phyloP scores from a whole-genome alignment of 2,113 vertebrate genomes.

The Aegithalos caudatus region DNA sequence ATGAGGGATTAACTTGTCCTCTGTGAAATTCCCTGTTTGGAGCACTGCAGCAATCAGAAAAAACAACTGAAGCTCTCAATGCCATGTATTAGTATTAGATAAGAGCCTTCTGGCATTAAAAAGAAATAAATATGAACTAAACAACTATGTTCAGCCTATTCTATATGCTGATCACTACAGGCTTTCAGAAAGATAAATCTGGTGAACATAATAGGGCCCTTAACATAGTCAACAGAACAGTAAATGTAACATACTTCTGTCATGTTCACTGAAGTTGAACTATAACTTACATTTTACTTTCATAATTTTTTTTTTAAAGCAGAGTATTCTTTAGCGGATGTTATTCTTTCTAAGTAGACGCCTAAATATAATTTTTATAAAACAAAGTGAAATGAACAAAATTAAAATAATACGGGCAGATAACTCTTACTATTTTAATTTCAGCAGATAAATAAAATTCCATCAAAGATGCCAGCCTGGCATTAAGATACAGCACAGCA shows the following conservation, averaged over 20 bases:
- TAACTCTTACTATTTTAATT: background rate
- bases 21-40: conserved; percentile 25
- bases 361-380: conserved; percentile 1
- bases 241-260: conserved; percentile 44
- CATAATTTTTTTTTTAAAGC: conserved; percentile 29
- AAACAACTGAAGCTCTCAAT: conserved; percentile 16
- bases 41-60: conserved; percentile 23
- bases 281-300: conserved; percentile 30
- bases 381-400: background rate
- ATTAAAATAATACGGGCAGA: background rate
- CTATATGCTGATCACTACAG: conserved; percentile 9
- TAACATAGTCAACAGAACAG: conserved; percentile 25
- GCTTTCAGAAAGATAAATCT: conserved; percentile 60
- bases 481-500: background rate
- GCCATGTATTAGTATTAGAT: background rate
- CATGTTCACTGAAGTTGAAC: conserved; percentile 35
- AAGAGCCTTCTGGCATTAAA: conserved; percentile 42
- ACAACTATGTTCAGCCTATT: background rate
- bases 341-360: conserved; percentile 4
- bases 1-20: conserved; percentile 52
- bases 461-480: background rate
- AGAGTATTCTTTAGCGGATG: background rate
- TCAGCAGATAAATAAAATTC: background rate
- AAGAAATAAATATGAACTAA: conserved; percentile 51
- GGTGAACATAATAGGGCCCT: conserved; percentile 22